Evolutionary conservation across 2,797 vertebrate species (phyloP).

Genomic region (Rhynchonycteris naso): DNA sequence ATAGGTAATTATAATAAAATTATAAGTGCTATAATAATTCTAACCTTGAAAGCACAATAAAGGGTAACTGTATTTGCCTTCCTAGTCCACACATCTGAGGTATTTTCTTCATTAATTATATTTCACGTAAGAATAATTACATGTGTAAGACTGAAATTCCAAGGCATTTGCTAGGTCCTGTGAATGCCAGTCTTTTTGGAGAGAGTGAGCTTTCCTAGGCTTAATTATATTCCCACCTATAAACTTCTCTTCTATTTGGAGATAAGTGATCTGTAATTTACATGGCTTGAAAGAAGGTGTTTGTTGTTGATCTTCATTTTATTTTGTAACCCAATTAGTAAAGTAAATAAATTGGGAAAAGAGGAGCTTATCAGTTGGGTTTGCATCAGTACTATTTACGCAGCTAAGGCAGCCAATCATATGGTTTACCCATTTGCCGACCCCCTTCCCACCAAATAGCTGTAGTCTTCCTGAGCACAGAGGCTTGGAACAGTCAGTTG

Average conservation of each 20-base stretch:
- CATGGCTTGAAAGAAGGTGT: slow-evolving; percentile 19
- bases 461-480: accelerated
- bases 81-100: slow-evolving; percentile 85
- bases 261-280: slow-evolving; percentile 66
- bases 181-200: slow-evolving; percentile 73
- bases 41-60: slow-evolving; percentile 92
- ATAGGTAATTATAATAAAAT: slow-evolving; percentile 93
- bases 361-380: background rate
- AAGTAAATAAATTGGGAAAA: slow-evolving; percentile 65
- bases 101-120: slow-evolving; percentile 86
- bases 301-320: slow-evolving; percentile 71
- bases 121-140: slow-evolving; percentile 85
- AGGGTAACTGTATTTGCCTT: slow-evolving; percentile 85
- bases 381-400: background rate
- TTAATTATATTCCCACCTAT: slow-evolving; percentile 69
- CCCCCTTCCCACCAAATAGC: accelerated
- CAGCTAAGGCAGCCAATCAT: background rate
- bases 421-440: accelerated
- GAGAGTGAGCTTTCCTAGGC: slow-evolving; percentile 69
- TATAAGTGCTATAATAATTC: slow-evolving; percentile 88
- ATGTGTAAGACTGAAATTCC: slow-evolving; percentile 78
- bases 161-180: slow-evolving; percentile 74
- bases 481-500: accelerated
- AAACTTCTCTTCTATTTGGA: slow-evolving; percentile 63
- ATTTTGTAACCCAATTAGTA: slow-evolving; percentile 81